Base-by-base conservation (phyloP, 2,888 invertebrate species). In the Dysmachus trigonus region DNA sequence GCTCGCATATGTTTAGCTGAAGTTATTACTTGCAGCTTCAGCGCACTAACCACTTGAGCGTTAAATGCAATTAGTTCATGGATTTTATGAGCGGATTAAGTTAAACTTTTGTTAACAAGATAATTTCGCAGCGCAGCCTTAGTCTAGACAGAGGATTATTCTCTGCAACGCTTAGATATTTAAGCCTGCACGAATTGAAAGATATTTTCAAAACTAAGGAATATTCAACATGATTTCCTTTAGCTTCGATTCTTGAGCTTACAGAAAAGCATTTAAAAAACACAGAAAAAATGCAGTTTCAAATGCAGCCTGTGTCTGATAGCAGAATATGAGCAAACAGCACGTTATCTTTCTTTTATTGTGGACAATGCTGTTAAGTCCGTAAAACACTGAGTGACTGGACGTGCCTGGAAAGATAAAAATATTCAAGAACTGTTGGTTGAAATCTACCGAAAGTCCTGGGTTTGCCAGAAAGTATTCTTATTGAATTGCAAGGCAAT, bases 141-240 rank as follows among this genome's bases (percentile, higher is more conserved):
- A 38, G 76, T 76, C 76, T 76, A 76, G 76, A 76, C 76, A 76
- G 76, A 41, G 76, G 76, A 76, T 76, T 76, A 76, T 62, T 76
- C 10, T 31, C 74, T 74, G 18, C n/a, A 38, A 35, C 38, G 38
- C 41, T 76, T 76, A 76, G 76, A 38, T 18, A 18, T 76, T 22
- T 38, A 18, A 18, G 22, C 10, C 33, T 41, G 8, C 15, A 73
- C 22, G n/a, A 76, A 38, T 38, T 76, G n/a, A 76, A 38, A 76
- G 22, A 38, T 62, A 22, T 62, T 62, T 62, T 62, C 38, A 22
- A 3, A 62, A 3, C 3, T 22, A 62, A 62, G 18, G 18, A 8
- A 18, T 18, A 53, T 53, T 53, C n/a, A 62, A 62, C 27, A 7
- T 62, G 35, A 18, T 76, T 38, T 41, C 74, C 18, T 18, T n/a